A percentile compares a stretch with the other conserved stretches of the same genome.
phyloP scores from a whole-genome alignment of 2,888 invertebrate species.

The Mimachlamys varia region DNA sequence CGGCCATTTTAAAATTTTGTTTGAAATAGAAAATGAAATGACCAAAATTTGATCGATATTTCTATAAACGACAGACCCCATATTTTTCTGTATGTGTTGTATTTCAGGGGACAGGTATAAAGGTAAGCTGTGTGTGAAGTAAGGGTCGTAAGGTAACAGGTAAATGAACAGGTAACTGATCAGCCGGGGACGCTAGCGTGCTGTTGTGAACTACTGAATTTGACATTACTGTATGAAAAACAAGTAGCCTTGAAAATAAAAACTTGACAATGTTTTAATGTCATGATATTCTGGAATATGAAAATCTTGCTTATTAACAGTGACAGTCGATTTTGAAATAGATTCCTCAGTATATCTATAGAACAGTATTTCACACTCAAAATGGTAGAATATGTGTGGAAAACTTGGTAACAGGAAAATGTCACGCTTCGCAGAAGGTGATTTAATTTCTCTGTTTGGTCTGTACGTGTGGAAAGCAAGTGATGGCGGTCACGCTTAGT shows the following conservation, averaged over 20 bases:
- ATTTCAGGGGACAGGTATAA: background rate
- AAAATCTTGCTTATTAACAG: too few species aligned
- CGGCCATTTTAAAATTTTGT: too few species aligned
- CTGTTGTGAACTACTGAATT: background rate
- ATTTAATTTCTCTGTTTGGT: too few species aligned
- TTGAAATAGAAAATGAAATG: too few species aligned
- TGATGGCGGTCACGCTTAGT: conserved; percentile 35
- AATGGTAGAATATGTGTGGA: background rate
- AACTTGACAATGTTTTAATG: too few species aligned
- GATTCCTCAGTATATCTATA: background rate
- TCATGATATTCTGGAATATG: too few species aligned
- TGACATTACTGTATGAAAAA: background rate
- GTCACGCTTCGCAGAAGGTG: background rate
- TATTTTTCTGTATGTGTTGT: background rate
- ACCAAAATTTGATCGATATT: too few species aligned
- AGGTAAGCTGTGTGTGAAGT: background rate
- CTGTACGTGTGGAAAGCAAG: background rate
- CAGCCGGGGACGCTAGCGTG: background rate
- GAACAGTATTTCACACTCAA: background rate
- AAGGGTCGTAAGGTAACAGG: background rate
- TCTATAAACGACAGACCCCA: too few species aligned
- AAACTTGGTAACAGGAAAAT: background rate
- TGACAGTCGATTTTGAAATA: too few species aligned
- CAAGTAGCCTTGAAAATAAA: background rate
- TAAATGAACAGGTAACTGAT: background rate